Evolutionary conservation across 92 coral and sea anemone genomes (phyloP).

Genomic region (Meandrina meandrites): DNA sequence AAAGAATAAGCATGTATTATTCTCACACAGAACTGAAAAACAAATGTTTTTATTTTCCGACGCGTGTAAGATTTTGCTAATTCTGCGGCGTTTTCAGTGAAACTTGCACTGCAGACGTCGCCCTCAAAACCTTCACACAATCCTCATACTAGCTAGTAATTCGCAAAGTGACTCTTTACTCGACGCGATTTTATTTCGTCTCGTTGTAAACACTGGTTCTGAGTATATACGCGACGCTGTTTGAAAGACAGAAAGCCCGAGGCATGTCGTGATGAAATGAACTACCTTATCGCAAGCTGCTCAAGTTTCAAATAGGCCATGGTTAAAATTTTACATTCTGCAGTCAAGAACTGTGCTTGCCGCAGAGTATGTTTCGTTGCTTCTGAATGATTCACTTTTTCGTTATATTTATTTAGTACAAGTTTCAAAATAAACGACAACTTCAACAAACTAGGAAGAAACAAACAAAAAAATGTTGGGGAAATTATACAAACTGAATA

Average conservation of each 20-base stretch:
- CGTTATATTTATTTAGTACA: neutral
- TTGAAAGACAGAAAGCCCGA: neutral
- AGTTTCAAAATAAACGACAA: neutral
- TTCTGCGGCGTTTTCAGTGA: neutral
- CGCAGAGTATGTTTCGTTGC: neutral
- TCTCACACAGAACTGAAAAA: neutral
- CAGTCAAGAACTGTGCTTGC: neutral
- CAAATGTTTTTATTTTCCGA: neutral
- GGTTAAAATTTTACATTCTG: neutral
- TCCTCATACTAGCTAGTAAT: neutral
- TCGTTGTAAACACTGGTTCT: neutral
- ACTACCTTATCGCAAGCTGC: neutral
- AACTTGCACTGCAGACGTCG: neutral
- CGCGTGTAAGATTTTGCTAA: neutral
- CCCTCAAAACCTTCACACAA: neutral
- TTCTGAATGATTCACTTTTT: too few relatives aligned
- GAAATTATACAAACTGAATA: neutral
- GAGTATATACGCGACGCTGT: neutral
- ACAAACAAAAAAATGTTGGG: neutral
- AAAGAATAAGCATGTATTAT: neutral
- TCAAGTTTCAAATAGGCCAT: neutral
- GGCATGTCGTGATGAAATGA: neutral
- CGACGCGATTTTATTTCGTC: neutral
- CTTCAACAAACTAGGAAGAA: neutral
- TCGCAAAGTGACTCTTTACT: too few relatives aligned